phyloP scores from a whole-genome alignment of 2,888 invertebrate species.

The Zootermopsis nevadensis region DNA sequence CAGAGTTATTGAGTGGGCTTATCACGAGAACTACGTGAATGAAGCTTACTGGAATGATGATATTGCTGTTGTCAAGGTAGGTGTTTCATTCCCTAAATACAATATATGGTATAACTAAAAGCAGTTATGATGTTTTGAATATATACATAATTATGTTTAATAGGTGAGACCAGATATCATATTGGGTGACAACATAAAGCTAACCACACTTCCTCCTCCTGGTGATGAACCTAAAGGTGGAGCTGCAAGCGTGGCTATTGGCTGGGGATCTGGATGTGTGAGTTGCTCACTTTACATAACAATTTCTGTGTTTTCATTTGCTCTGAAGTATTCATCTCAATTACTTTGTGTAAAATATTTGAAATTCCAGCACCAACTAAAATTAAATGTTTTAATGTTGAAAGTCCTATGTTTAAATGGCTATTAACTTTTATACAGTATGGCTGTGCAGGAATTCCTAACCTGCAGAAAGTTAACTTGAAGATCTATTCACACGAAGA shows the following conservation, averaged over 20 bases:
- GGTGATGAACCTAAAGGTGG: background rate
- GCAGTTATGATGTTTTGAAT: too few relatives aligned
- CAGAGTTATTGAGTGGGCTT: background rate
- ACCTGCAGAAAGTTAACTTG: background rate
- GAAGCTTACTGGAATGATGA: background rate
- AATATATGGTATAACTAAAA: too few relatives aligned
- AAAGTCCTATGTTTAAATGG: background rate
- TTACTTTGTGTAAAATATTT: too few relatives aligned
- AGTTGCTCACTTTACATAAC: background rate
- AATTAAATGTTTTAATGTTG: background rate
- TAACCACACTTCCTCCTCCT: background rate
- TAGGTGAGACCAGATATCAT: background rate
- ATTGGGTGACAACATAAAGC: background rate
- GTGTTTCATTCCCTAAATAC: background rate
- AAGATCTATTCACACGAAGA: background rate
- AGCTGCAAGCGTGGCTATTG: conserved; percentile 7
- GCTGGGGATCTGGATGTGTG: background rate
- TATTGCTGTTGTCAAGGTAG: conserved; percentile 6
- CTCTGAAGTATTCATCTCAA: too few relatives aligned
- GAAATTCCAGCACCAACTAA: too few relatives aligned
- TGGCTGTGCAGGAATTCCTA: background rate
- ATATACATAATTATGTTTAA: background rate
- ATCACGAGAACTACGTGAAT: background rate
- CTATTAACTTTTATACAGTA: background rate
- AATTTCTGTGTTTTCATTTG: background rate